Conservation (phyloP, 2,797 vertebrate genomes). For the Sebastes taczanowskii region DNA sequence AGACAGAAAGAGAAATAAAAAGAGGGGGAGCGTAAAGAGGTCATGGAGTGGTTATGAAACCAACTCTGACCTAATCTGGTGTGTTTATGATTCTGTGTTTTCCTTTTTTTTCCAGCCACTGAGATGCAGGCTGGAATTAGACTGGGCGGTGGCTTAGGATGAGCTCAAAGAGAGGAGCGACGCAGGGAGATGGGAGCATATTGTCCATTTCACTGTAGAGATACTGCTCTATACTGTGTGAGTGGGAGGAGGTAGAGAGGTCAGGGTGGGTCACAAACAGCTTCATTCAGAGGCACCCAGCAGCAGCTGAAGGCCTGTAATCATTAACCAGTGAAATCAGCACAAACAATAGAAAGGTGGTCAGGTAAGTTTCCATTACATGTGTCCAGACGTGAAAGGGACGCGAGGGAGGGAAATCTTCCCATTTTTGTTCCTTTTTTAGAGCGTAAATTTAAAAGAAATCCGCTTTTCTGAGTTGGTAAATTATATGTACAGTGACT, state of each 20-base stretch:
- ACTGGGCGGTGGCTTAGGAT: conserved; percentile 75
- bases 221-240: not conserved
- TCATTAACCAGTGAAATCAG: conserved; percentile 34
- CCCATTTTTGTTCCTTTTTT: not conserved
- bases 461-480: not conserved
- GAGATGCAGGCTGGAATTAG: conserved; percentile 80
- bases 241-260: not conserved
- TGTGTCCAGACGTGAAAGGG: not conserved
- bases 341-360: conserved; percentile 6
- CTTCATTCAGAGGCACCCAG: conserved; percentile 4
- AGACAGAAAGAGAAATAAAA: conserved; percentile 24
- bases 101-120: conserved; percentile 54
- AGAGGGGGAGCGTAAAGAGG: conserved; percentile 68
- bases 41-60: conserved; percentile 83
- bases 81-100: conserved; percentile 76
- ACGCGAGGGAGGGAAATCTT: not conserved
- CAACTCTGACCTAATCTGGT: conserved; percentile 82
- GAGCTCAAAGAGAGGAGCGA: conserved; percentile 57
- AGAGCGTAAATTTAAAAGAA: not conserved
- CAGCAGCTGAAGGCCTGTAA: conserved; percentile 25
- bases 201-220: conserved; percentile 10
- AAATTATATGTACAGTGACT: not conserved
- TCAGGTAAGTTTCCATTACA: conserved; percentile 1
- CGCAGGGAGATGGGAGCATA: conserved; percentile 29
- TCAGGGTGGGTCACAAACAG: conserved; percentile 6